Percentiles rank a stretch among this genome's conserved stretches.
These are phyloP conservation scores for Drosophila athabasca DNA, from an alignment of 1,140 invertebrate genomes.

Conservation along the genomic window DNA sequence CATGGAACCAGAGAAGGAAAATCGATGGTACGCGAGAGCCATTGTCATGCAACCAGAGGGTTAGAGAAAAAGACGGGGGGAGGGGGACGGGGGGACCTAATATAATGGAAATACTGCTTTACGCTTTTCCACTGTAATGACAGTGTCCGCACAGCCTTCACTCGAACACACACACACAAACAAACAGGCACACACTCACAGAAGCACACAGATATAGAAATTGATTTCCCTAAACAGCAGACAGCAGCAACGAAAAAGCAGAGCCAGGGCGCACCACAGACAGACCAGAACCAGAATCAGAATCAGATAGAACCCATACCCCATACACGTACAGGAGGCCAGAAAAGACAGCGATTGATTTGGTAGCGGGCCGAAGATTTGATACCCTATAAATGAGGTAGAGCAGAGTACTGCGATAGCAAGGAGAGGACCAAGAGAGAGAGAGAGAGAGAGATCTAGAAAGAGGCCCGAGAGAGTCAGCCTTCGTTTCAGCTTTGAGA, in stretches of 20 bases:
- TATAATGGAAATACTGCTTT: slow-evolving; percentile 41
- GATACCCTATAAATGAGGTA: no score
- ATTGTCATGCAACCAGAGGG: slow-evolving; percentile 60
- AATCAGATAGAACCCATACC: not conserved
- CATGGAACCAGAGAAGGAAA: slow-evolving; percentile 40
- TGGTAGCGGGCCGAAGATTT: no score
- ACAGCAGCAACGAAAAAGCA: slow-evolving; percentile 43
- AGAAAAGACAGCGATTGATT: no score
- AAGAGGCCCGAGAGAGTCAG: no score
- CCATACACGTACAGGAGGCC: slow-evolving; percentile 14
- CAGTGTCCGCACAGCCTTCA: slow-evolving; percentile 8
- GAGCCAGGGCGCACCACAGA: slow-evolving; percentile 33
- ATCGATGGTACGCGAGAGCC: slow-evolving; percentile 57
- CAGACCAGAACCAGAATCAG: slow-evolving; percentile 23
- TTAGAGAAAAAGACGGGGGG: no score
- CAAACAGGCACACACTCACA: slow-evolving; percentile 12
- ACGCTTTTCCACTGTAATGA: slow-evolving; percentile 16
- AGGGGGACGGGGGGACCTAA: not conserved
- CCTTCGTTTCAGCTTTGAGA: no score
- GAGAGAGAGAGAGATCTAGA: no score
- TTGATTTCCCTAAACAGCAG: slow-evolving; percentile 72
- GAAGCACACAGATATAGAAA: slow-evolving; percentile 57
- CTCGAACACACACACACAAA: slow-evolving; percentile 14
- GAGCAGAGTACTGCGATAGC: no score
- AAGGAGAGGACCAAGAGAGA: no score